These are phyloP conservation scores for Calliopsis andreniformis DNA, from an alignment of 1,140 invertebrate genomes.

Conservation along the genomic window DNA sequence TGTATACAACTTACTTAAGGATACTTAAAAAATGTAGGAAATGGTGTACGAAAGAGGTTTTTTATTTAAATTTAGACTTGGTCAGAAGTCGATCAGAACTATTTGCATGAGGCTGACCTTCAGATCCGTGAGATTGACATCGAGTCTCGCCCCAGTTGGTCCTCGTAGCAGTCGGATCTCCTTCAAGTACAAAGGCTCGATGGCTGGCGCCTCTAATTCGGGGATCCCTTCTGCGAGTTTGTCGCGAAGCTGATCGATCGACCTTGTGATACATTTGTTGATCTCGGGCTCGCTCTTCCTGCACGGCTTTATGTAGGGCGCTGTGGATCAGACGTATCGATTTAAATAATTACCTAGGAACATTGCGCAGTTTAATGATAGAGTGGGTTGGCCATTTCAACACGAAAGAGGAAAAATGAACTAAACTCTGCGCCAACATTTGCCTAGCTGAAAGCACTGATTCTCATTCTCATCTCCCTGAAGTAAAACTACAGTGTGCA, in stretches of 20 bases:
- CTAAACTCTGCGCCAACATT: too few species aligned
- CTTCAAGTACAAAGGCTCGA: conserved; percentile 85
- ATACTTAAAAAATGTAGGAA: too few species aligned
- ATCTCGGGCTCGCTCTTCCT: conserved; percentile 84
- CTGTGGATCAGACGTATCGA: conserved; percentile 77
- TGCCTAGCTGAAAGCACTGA: too few species aligned
- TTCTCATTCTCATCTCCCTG: too few species aligned
- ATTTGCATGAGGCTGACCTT: conserved; percentile 73
- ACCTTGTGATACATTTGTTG: conserved; percentile 85
- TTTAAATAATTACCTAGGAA: conserved; percentile 3
- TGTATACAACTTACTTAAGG: too few species aligned
- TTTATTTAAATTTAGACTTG: too few species aligned
- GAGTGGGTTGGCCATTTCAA: too few species aligned
- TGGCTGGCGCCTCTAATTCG: conserved; percentile 85
- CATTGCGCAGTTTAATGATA: not conserved
- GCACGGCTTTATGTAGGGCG: conserved; percentile 86
- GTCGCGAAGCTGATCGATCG: conserved; percentile 83
- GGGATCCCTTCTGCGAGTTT: conserved; percentile 85
- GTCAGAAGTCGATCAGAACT: too few species aligned
- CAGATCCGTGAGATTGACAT: conserved; percentile 84
- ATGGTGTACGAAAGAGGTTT: too few species aligned
- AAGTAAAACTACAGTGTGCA: too few species aligned
- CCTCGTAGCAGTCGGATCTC: conserved; percentile 83
- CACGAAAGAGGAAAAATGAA: too few species aligned
- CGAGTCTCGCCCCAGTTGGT: conserved; percentile 83